Percentiles rank a stretch among this genome's conserved stretches.
Evolutionary conservation across 2,113 vertebrate species (phyloP).

Genomic region (Beaufortia kweichowensis): DNA sequence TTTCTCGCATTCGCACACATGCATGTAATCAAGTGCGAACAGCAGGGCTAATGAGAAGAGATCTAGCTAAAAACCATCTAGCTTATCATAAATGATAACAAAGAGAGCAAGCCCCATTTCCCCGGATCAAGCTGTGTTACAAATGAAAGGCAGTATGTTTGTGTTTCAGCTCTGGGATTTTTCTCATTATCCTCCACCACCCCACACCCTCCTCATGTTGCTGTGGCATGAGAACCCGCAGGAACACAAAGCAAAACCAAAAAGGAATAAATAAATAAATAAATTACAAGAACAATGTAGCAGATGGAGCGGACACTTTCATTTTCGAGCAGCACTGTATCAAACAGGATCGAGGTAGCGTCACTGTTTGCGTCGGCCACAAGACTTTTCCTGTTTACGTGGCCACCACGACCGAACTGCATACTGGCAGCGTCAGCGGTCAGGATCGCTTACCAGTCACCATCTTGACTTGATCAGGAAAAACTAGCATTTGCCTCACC

Average conservation of each 20-base stretch:
- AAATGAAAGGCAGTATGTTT: constrained; percentile 41
- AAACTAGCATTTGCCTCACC: constrained; percentile 27
- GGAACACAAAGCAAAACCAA: constrained; percentile 44
- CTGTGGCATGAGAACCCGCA: constrained; percentile 10
- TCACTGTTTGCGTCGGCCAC: constrained; percentile 56
- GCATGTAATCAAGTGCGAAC: constrained; percentile 8
- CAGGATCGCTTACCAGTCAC: constrained; percentile 61
- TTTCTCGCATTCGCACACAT: neutral
- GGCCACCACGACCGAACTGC: constrained; percentile 54
- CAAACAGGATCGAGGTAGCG: constrained; percentile 44
- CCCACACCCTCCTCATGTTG: constrained; percentile 9
- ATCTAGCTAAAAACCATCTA: neutral
- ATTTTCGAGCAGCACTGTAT: constrained; percentile 33
- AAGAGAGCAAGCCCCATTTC: neutral
- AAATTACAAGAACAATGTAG: constrained; percentile 16
- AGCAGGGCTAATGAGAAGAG: constrained; percentile 8
- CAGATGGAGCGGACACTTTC: constrained; percentile 28
- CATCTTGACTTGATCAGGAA: constrained; percentile 65
- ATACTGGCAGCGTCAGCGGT: constrained; percentile 60
- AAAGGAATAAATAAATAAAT: constrained; percentile 39
- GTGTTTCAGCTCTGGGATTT: constrained; percentile 26
- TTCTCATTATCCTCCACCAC: constrained; percentile 13
- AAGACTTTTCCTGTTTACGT: constrained; percentile 56
- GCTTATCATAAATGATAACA: constrained; percentile 32
- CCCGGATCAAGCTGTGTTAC: constrained; percentile 26